A percentile compares a stretch with the other conserved stretches of the same genome.
phyloP scores from a whole-genome alignment of 2,888 invertebrate genomes.

The Phyto melanocephala region DNA sequence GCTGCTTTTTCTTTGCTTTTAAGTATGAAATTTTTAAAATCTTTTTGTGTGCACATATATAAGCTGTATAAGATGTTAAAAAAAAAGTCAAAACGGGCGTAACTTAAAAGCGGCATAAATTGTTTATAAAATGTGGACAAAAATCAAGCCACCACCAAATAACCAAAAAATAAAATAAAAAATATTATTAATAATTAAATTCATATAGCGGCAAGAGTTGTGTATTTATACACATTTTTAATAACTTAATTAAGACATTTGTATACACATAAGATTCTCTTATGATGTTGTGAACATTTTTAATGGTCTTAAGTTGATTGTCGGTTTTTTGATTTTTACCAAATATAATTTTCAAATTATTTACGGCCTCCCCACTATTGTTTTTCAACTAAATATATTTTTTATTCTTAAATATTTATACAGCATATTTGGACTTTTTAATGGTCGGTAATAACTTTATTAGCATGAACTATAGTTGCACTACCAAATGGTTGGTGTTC shows the following conservation, averaged over 20 bases:
- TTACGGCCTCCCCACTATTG: slow-evolving; percentile 47
- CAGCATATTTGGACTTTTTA: not conserved
- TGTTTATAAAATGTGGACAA: slow-evolving; percentile 34
- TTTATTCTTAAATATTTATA: slow-evolving; percentile 10
- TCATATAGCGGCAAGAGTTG: slow-evolving; percentile 14
- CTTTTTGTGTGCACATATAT: slow-evolving; percentile 34
- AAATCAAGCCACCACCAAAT: slow-evolving; percentile 47
- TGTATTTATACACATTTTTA: slow-evolving; percentile 27
- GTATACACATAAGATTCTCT: not conserved
- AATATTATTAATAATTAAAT: slow-evolving; percentile 44
- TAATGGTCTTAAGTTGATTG: slow-evolving; percentile 44
- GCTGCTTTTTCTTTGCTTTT: not conserved
- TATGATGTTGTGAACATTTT: slow-evolving; percentile 17
- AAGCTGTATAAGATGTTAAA: slow-evolving; percentile 47
- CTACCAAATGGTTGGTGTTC: not conserved
- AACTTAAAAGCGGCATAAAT: slow-evolving; percentile 57
- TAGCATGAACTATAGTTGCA: not conserved
- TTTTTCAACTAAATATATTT: slow-evolving; percentile 4
- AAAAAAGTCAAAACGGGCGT: slow-evolving; percentile 58
- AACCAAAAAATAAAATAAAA: slow-evolving; percentile 32
- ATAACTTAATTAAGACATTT: slow-evolving; percentile 57
- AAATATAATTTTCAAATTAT: slow-evolving; percentile 54
- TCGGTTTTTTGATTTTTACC: slow-evolving; percentile 29
- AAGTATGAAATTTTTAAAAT: not conserved
- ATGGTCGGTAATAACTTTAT: slow-evolving; percentile 38